Base-by-base conservation (phyloP, 2,888 invertebrate species). In the Drosophila mulleri region DNA sequence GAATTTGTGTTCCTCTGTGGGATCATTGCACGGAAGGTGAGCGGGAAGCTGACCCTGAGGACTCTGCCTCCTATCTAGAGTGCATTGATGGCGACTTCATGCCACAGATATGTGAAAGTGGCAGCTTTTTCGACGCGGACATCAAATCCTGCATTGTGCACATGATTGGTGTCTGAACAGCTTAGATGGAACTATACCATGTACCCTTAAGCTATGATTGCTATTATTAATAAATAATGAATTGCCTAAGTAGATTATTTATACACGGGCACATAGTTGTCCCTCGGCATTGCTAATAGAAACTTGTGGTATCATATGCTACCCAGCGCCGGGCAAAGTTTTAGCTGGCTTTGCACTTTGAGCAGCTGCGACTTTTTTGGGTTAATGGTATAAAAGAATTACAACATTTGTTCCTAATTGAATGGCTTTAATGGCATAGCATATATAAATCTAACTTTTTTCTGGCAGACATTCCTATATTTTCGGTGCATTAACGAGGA, bases 61-160 rank as follows among this genome's bases (percentile, higher is more conserved):
- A 78, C 35, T 65, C 45, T 23, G 26, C 59, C 1, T 26, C 44
- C 7, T 78, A 70, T 32, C 12, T 62, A 32, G 67, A 74, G 29
- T 77, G 77, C 47, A 62, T 78, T 11, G 56, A 70, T 53, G 64
- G 70, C 2, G 67, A 67, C 26, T 74, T 74, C 18, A 18, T 67
- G 0, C 35, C 29, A 16, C 61, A 70, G 39, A 35, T 23, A 23
- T 78, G 79, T 44, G 23, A 1, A 0, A 54, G 18, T 6, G 70
- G 62, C 1, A 70, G 44, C 11, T 64, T 56, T 23, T 78, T 60
- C 42, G 42, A 74, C 3, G 20, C 2, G 9, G 52, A 9, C 41
- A 39, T 23, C 1, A 56, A 41, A 9, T 20, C 26, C 18, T 76
- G 76, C 23, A 2, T 42, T 12, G 14, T 57, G 2, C 67, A 68